Evolutionary conservation across 2,888 invertebrate species (phyloP), one percentile per base, ranked within the genome.

Genomic region (Spatulosminthurus flaviceps): DNA sequence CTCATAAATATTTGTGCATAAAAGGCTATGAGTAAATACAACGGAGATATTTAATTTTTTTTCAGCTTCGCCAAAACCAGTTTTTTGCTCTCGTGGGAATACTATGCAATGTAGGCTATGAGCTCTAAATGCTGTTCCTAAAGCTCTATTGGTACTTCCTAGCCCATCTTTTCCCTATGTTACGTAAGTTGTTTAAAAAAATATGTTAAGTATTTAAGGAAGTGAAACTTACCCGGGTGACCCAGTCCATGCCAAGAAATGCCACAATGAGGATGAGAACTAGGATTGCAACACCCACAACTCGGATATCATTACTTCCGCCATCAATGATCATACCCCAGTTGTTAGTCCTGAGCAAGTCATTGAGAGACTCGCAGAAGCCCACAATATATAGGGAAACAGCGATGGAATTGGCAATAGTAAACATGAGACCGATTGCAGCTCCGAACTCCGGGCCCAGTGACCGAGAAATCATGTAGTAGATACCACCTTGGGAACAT

Each of bases 301-400:
- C 92, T 83, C 97, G 91, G 5, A 94, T 92, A 86, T 96, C 96
- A 86, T 95, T 93, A 0, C 91, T 87, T 0, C 89, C 92, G 42
- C 92, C 92, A 87, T 96, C 96, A 19, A 95, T 88, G 84, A 97
- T 94, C 86, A 91, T 90, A 9, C 81, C 82, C 72, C 93, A 85
- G 1, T 89, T 92, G 82, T 89, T 89, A 73, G 88, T 90, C 74
- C 79, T 81, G 43, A 96, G 88, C 74, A 87, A 81, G 78, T 86
- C 86, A 79, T 86, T 86, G 87, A 90, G 86, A 41, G 90, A 89
- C 86, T 92, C 91, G 34, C 91, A 89, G 86, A 92, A 91, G 0
- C 91, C 91, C 66, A 92, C 90, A 61, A 91, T 89, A 87, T 91
- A 91, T 88, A 91, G 89, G 51, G 90, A 88, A 5, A 89, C 89